phyloP scores from a whole-genome alignment of 2,888 invertebrate genomes.

The Yponomeuta plumbellus region DNA sequence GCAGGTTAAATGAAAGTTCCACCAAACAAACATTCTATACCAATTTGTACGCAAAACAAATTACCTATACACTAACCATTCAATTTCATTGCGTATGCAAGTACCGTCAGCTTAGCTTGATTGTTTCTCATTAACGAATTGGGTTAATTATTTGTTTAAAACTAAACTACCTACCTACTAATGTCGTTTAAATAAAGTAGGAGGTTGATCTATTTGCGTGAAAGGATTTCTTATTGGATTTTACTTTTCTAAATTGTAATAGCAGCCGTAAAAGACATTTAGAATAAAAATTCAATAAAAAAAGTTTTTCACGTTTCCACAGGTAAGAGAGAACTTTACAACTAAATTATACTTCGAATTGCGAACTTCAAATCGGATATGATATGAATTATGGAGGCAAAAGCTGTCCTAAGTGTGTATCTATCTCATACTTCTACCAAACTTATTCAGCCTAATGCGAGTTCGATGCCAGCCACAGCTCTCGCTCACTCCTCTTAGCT shows the following conservation, averaged over 20 bases:
- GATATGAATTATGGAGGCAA: no score
- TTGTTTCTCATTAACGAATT: conserved; percentile 18
- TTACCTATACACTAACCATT: conserved; percentile 7
- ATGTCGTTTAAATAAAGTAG: conserved; percentile 4
- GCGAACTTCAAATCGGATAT: no score
- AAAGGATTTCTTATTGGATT: not conserved
- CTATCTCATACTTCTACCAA: no score
- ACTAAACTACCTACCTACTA: not conserved
- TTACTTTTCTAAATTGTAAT: not conserved
- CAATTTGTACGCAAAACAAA: conserved; percentile 24
- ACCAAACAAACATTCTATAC: not conserved
- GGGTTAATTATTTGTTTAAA: conserved; percentile 7
- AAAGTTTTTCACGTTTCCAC: no score
- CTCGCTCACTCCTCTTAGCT: no score
- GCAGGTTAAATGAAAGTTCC: not conserved
- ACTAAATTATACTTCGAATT: no score
- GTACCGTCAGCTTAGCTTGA: not conserved
- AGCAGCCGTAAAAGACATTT: no score
- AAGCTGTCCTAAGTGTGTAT: no score
- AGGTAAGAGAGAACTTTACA: no score
- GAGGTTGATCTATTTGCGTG: not conserved
- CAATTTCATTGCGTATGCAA: conserved; percentile 1
- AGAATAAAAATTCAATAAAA: no score
- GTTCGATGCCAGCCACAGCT: no score
- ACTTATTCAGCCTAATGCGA: no score